Evolutionary conservation across 2,797 vertebrate genomes (phyloP).

Genomic region (Poecilia velifera): DNA sequence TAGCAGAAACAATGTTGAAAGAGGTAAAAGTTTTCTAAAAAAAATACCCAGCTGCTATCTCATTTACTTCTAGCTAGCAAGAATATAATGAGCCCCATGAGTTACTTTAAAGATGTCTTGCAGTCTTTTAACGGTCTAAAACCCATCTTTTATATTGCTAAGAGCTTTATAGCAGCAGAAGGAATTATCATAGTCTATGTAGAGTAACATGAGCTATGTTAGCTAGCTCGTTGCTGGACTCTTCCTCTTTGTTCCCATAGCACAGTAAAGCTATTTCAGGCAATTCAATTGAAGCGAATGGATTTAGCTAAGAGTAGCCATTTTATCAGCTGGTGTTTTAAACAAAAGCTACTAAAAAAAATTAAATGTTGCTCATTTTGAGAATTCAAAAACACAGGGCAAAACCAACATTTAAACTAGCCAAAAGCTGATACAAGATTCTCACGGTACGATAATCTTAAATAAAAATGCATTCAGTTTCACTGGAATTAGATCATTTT

Average conservation of each 20-base stretch:
- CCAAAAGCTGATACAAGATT: not conserved
- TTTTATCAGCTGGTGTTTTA: not conserved
- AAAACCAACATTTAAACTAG: not conserved
- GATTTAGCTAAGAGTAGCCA: not conserved
- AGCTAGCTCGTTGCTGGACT: not conserved
- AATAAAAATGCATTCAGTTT: not conserved
- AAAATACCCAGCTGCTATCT: not conserved
- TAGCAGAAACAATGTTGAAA: not conserved
- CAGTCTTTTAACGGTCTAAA: not conserved
- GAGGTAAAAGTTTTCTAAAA: not conserved
- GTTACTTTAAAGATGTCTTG: not conserved
- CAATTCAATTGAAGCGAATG: not conserved
- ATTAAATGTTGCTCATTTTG: not conserved
- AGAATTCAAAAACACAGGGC: not conserved
- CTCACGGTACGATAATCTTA: not conserved
- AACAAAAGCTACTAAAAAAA: not conserved
- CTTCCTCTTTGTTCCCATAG: constrained; percentile 4
- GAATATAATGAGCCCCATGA: not conserved
- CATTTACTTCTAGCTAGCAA: not conserved
- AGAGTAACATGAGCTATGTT: not conserved
- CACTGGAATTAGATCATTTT: not conserved
- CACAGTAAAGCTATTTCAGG: not conserved
- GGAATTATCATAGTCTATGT: not conserved
- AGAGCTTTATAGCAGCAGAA: not conserved
- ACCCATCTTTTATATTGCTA: not conserved